Conservation (phyloP, 2,797 vertebrate species). For the Mus spretus region DNA sequence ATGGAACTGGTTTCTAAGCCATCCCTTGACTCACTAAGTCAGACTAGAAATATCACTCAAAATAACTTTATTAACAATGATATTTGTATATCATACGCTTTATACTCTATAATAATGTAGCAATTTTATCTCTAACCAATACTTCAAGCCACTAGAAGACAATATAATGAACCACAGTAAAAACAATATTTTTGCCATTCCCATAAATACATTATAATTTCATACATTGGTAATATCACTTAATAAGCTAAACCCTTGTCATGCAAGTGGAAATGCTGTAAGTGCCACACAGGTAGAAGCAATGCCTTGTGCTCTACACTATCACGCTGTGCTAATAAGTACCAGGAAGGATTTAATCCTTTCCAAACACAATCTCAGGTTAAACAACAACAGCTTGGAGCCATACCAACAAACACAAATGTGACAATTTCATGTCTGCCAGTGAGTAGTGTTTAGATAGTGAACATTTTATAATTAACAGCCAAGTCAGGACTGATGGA, state of each 20-base stretch:
- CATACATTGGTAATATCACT: slow-evolving; percentile 80
- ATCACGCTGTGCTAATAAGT: slow-evolving; percentile 82
- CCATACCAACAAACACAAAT: slow-evolving; percentile 68
- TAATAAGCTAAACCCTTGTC: slow-evolving; percentile 83
- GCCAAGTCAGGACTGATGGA: neutral
- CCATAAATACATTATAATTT: slow-evolving; percentile 84
- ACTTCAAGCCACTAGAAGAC: slow-evolving; percentile 86
- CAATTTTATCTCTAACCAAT: slow-evolving; percentile 84
- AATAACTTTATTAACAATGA: slow-evolving; percentile 79
- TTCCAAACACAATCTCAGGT: slow-evolving; percentile 76
- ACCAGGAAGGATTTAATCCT: slow-evolving; percentile 80
- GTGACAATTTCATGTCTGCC: slow-evolving; percentile 65
- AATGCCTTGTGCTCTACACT: slow-evolving; percentile 81
- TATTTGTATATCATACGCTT: slow-evolving; percentile 79
- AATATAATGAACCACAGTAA: slow-evolving; percentile 85
- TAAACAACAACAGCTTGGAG: slow-evolving; percentile 74
- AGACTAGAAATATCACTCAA: slow-evolving; percentile 77
- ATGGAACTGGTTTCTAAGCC: slow-evolving; percentile 11
- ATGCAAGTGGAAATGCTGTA: slow-evolving; percentile 79
- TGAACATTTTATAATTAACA: slow-evolving; percentile 53
- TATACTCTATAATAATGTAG: slow-evolving; percentile 66
- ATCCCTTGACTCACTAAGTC: slow-evolving; percentile 49
- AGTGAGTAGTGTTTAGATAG: slow-evolving; percentile 59
- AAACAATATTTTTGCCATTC: slow-evolving; percentile 87
- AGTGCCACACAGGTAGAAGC: slow-evolving; percentile 77